Conservation (phyloP, 2,888 invertebrate species). For the Nasonia oneida region DNA sequence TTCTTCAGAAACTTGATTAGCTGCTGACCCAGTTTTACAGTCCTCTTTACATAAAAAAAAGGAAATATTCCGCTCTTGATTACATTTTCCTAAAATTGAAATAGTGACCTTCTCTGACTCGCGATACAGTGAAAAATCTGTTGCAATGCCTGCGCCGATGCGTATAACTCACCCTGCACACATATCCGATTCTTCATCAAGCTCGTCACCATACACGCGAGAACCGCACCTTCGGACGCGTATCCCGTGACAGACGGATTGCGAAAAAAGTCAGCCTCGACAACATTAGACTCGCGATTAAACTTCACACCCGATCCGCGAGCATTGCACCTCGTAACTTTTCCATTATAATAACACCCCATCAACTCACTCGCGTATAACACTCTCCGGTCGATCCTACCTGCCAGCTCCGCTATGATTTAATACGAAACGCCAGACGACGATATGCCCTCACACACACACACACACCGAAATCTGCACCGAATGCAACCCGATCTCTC, state of each 20-base stretch:
- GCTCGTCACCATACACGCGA: background rate
- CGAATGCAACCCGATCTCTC: slow-evolving; percentile 3
- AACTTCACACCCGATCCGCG: slow-evolving; percentile 26
- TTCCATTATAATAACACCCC: slow-evolving; percentile 54
- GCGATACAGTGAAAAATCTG: too few species aligned
- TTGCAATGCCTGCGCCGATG: background rate
- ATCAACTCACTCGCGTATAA: background rate
- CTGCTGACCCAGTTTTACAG: background rate
- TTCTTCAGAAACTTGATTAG: slow-evolving; percentile 4
- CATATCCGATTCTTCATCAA: background rate
- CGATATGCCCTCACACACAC: background rate
- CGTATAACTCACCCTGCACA: background rate
- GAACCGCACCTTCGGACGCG: background rate
- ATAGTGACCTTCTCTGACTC: too few species aligned
- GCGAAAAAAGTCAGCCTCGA: background rate
- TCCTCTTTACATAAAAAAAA: too few species aligned
- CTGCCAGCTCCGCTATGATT: slow-evolving; percentile 16
- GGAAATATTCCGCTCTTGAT: too few species aligned
- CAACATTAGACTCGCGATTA: slow-evolving; percentile 48
- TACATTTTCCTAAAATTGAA: too few species aligned
- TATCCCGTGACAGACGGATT: background rate
- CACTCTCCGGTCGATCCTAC: background rate
- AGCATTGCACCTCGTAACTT: slow-evolving; percentile 52
- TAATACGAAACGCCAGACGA: slow-evolving; percentile 13
- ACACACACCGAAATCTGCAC: background rate